Base-by-base conservation (phyloP, 64 coral and sea anemone species). In the Platygyra sinensis region DNA sequence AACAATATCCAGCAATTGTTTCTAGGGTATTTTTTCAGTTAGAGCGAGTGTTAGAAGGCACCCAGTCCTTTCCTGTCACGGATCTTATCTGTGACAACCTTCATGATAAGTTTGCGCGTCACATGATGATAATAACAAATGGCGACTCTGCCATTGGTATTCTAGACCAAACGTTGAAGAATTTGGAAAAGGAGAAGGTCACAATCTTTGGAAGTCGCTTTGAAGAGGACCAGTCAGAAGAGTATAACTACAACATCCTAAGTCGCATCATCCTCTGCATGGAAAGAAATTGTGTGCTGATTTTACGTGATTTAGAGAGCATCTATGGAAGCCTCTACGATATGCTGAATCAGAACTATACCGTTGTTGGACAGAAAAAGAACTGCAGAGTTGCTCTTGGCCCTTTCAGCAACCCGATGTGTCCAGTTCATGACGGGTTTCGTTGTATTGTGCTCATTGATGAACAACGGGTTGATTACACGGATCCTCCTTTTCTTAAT, bases 131-230 rank as follows among this genome's bases (percentile, higher is more conserved):
- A 24, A 95, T 98, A 46, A 95, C 96, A 25, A 98, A 90, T 79
- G 96, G 96, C 49, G 96, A 98, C 42, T 98, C 96, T 15, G 96
- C 96, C n/a, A 95, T 98, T 75, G 96, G 96, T 11, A 98, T 98
- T 57, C 51, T 98, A 36, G 87, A 95, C 42, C 87, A 90, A 32
- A 98, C 93, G 12, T 60, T 98, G 0, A 27, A 55, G 20, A 69
- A 75, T 77, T 75, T 95, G 11, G 73, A 90, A 3, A 98, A 93
- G 64, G 96, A 98, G 32, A 98, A 87, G 82, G 87, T 98, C 62
- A 98, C 96, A 64, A 95, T 98, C 14, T 98, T 93, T 91, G 96
- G 96, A 46, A 98, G 96, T 77, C 87, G 91, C 49, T 98, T 98
- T 87, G 90, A 95, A 82, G 96, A 98, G 77, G 96, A 98, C 60